Base-by-base conservation (phyloP, 2,888 invertebrate genomes). In the Ceriagrion tenellum region DNA sequence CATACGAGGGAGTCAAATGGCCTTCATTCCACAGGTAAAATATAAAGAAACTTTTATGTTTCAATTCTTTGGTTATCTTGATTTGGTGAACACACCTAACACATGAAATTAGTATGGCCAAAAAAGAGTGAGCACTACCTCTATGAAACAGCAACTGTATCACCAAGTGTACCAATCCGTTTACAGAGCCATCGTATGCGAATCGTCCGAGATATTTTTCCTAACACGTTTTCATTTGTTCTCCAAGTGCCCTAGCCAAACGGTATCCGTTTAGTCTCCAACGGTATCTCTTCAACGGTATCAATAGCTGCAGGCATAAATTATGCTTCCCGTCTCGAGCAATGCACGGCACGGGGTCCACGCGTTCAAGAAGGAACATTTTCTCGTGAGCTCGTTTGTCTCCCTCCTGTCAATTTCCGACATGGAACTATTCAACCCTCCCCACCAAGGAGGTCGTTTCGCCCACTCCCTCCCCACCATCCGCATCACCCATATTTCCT, bases 341-440 rank as follows among this genome's bases (percentile, higher is more conserved):
- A 35, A n/a, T 35, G 35, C 81, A n/a, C 35, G 18, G 26, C 81
- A 81, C 81, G 30, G 35, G 30, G 81, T 59, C 16, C 59, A 16
- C 20, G 20, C 59, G 59, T 59, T 20, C 16, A n/a, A 69, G n/a
- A 69, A 4, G 6, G 35, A 81, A 81, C 35, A 35, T 30, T 69
- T 20, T 10, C 81, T 81, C 35, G 69, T 81, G 81, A 81, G 30
- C 81, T 81, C 81, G 35, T 81, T 81, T 81, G 81, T 81, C 81
- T 35, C 81, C 81, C 35, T n/a, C 12, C 81, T 81, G 81, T 81
- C 81, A 81, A 81, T 81, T 35, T 30, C 81, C 35, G 81, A 81
- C 81, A 18, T 81, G 26, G 81, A n/a, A 47, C 47, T 69, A n/a
- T 69, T 69, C n/a, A n/a, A n/a, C n/a, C n/a, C n/a, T n/a, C 10